Conservation (phyloP, 2,888 invertebrate genomes). For the Nephrotoma guestfalica region DNA sequence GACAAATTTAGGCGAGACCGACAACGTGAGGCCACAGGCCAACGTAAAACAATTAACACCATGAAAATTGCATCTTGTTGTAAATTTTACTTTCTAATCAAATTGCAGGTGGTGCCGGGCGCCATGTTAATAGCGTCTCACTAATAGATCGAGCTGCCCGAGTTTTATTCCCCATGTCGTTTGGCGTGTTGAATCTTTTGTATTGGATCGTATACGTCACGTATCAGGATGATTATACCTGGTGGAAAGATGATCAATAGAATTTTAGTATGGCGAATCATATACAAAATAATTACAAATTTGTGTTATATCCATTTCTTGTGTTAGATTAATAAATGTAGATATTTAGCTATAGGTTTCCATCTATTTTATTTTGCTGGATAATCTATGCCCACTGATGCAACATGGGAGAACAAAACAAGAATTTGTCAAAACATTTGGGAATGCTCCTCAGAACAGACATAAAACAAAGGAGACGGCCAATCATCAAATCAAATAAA, state of each 20-base stretch:
- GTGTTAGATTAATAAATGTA: no score
- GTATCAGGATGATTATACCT: constrained; percentile 53
- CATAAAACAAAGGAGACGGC: no score
- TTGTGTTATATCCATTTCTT: no score
- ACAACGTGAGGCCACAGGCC: constrained; percentile 49
- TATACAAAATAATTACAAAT: no score
- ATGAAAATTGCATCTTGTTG: neutral
- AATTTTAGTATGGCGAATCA: no score
- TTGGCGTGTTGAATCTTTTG: constrained; percentile 69
- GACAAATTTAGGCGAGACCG: constrained; percentile 58
- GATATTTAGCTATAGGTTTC: no score
- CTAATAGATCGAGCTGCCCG: constrained; percentile 70
- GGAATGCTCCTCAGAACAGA: no score
- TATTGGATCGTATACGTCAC: constrained; percentile 82
- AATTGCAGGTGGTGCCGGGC: constrained; percentile 17
- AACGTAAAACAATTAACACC: constrained; percentile 10
- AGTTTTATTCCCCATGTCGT: constrained; percentile 71
- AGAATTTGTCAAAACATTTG: no score
- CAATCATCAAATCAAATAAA: no score
- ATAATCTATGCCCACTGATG: no score
- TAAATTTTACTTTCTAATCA: neutral
- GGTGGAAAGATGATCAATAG: constrained; percentile 3
- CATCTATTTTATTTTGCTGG: no score
- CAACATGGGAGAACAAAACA: no score
- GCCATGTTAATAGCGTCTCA: constrained; percentile 76